These are phyloP conservation scores for Heterodera carotae DNA, from an alignment of 1,140 invertebrate species.

Conservation along the genomic window DNA sequence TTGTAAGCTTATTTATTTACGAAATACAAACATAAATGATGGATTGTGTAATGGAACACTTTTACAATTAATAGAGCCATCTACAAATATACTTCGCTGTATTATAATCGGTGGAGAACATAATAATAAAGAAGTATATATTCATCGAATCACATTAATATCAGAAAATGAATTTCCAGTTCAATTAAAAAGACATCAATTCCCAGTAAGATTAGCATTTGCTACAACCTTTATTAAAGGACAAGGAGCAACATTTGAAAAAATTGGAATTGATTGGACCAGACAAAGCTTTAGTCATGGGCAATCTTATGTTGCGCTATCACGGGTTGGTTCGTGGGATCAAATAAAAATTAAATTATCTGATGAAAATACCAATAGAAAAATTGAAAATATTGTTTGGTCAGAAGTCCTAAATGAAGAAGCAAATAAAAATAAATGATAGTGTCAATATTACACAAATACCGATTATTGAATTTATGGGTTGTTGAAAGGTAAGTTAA, in stretches of 20 bases:
- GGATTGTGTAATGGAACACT: conserved; percentile 39
- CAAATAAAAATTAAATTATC: conserved; percentile 29
- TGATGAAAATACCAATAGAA: conserved; percentile 17
- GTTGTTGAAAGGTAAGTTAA: no score
- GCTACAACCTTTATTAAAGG: conserved; percentile 71
- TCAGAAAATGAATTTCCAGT: conserved; percentile 17
- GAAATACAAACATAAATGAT: conserved; percentile 29
- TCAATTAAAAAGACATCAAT: conserved; percentile 66
- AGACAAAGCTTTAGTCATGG: conserved; percentile 66
- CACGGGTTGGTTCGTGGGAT: conserved; percentile 32
- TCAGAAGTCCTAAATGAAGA: no score
- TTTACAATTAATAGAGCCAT: conserved; percentile 26
- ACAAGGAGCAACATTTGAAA: conserved; percentile 68
- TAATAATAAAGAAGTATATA: conserved; percentile 11
- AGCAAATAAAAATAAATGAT: no score
- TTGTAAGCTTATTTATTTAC: conserved; percentile 19
- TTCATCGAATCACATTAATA: conserved; percentile 36
- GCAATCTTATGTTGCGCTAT: conserved; percentile 67
- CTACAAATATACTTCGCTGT: conserved; percentile 27
- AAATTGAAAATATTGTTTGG: conserved; percentile 28
- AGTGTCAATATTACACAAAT: no score
- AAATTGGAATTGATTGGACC: conserved; percentile 65
- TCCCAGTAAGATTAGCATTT: conserved; percentile 69
- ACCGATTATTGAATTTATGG: no score
- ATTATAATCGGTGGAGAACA: conserved; percentile 39